phyloP scores from a whole-genome alignment of 64 coral and sea anemone genomes.

The Exaiptasia diaphana region DNA sequence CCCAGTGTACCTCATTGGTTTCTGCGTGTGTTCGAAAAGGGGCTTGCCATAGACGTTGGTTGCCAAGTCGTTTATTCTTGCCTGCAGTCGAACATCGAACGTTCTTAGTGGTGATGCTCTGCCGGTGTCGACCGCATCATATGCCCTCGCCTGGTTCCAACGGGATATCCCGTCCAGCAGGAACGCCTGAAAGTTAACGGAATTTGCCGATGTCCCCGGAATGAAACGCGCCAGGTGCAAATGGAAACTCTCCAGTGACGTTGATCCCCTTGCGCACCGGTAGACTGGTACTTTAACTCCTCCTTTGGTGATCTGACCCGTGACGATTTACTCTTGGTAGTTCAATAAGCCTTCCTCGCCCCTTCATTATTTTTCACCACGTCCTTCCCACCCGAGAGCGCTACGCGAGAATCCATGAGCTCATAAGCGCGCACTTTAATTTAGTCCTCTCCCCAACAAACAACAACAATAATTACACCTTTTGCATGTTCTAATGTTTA shows the following conservation, averaged over 20 bases:
- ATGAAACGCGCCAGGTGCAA: constrained; percentile 39
- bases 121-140: background rate
- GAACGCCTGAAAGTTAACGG: constrained; percentile 11
- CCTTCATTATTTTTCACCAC: too few species aligned
- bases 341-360: too few species aligned
- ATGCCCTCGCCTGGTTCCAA: background rate
- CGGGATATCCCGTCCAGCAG: constrained; percentile 11
- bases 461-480: too few species aligned
- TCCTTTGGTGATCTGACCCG: background rate
- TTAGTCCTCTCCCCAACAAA: too few species aligned
- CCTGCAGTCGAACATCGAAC: background rate
- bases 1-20: constrained; percentile 11
- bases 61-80: background rate
- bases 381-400: too few species aligned
- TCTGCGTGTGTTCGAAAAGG: too few species aligned
- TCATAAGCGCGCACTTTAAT: too few species aligned
- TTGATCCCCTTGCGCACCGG: constrained; percentile 19
- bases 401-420: too few species aligned
- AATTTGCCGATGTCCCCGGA: constrained; percentile 22
- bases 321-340: constrained; percentile 23
- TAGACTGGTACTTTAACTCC: constrained; percentile 10
- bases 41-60: background rate
- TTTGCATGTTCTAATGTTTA: too few species aligned
- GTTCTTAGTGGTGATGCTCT: background rate
- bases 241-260: constrained; percentile 51